These are phyloP conservation scores for Macrochelys suwanniensis DNA, from an alignment of 2,797 vertebrate species.

Conservation along the genomic window DNA sequence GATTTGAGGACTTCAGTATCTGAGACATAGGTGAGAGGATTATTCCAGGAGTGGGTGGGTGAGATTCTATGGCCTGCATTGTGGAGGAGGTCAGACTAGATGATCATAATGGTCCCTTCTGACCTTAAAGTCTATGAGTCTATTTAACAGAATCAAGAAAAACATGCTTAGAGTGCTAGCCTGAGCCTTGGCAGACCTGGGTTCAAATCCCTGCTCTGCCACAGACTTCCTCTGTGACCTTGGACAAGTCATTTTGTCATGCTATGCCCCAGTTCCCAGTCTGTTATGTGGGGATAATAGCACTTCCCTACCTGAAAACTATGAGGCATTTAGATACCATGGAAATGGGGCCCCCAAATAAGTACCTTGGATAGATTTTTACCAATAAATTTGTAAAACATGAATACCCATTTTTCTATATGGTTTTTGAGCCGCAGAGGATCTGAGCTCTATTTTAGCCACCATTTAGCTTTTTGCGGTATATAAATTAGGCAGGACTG, in stretches of 20 bases:
- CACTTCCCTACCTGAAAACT: neutral
- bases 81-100: too few relatives aligned
- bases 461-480: neutral
- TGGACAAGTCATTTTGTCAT: neutral
- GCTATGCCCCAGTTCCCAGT: neutral
- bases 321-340: neutral
- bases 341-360: neutral
- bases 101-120: too few relatives aligned
- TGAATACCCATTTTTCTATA: too few relatives aligned
- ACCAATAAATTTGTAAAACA: neutral
- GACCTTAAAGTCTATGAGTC: too few relatives aligned
- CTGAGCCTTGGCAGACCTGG: neutral
- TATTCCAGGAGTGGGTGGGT: too few relatives aligned
- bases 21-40: too few relatives aligned
- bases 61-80: too few relatives aligned
- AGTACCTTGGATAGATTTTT: neutral
- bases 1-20: too few relatives aligned
- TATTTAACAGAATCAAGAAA: neutral
- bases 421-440: neutral
- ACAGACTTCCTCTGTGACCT: neutral
- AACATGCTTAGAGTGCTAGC: neutral
- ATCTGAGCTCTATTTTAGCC: neutral
- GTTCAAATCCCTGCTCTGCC: neutral
- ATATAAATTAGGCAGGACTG: neutral
- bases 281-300: neutral